phyloP scores from a whole-genome alignment of 2,888 invertebrate species.

The Adineta ricciae region DNA sequence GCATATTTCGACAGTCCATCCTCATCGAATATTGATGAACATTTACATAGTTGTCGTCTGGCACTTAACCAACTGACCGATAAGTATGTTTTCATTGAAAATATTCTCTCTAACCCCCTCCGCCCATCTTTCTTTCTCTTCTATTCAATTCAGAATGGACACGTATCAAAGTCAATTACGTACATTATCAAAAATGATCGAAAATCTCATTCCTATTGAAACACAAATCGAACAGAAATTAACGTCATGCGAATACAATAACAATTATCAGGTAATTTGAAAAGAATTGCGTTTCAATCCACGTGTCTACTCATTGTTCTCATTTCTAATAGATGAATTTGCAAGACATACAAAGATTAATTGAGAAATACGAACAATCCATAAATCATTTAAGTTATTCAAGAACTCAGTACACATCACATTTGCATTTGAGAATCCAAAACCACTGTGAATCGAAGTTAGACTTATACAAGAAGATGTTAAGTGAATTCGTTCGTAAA shows the following conservation, averaged over 20 bases:
- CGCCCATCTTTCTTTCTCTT: background rate
- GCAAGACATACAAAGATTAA: background rate
- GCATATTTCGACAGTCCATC: background rate
- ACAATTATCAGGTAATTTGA: background rate
- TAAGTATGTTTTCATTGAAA: background rate
- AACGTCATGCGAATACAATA: background rate
- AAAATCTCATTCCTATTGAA: background rate
- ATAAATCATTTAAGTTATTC: background rate
- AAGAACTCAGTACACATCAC: too few relatives aligned
- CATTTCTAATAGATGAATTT: background rate
- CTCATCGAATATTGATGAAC: background rate
- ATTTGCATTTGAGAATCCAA: background rate
- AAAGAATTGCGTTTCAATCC: background rate
- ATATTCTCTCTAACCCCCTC: background rate
- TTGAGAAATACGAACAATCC: background rate
- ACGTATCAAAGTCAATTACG: constrained; percentile 6
- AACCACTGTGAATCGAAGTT: background rate
- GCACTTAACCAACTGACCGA: background rate
- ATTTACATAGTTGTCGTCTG: background rate
- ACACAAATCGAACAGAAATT: background rate
- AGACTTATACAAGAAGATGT: background rate
- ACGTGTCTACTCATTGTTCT: background rate
- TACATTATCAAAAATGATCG: background rate
- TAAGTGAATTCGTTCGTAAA: background rate
- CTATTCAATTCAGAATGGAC: background rate